Evolutionary conservation across 2,797 vertebrate genomes (phyloP).

Genomic region (Pipistrellus nathusii): DNA sequence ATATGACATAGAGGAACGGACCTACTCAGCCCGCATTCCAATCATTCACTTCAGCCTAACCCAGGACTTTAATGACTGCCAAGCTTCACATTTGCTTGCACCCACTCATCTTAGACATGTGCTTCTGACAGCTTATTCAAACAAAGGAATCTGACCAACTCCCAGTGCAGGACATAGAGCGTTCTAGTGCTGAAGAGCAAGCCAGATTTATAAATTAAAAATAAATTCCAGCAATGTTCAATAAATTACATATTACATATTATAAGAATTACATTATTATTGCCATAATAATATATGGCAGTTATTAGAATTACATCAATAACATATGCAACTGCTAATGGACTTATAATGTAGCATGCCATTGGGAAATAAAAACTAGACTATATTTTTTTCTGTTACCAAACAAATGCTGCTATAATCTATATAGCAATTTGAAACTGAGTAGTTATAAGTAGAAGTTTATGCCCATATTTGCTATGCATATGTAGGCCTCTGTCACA

Average conservation of each 20-base stretch:
- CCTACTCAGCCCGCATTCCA: slow-evolving; percentile 72
- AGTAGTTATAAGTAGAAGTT: slow-evolving; percentile 76
- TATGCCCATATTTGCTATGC: slow-evolving; percentile 70
- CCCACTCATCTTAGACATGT: slow-evolving; percentile 42
- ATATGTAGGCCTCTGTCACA: slow-evolving; percentile 59
- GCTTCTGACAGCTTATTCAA: slow-evolving; percentile 76
- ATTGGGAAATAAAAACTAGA: slow-evolving; percentile 87
- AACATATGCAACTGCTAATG: slow-evolving; percentile 87
- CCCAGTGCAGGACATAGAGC: slow-evolving; percentile 68
- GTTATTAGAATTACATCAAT: slow-evolving; percentile 85
- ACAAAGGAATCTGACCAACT: slow-evolving; percentile 30
- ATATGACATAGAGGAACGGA: slow-evolving; percentile 64
- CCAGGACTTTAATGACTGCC: slow-evolving; percentile 68
- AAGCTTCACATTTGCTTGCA: slow-evolving; percentile 64
- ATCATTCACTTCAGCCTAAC: slow-evolving; percentile 76
- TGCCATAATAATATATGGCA: slow-evolving; percentile 84
- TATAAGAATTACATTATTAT: slow-evolving; percentile 83
- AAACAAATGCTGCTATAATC: slow-evolving; percentile 80
- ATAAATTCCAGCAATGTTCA: slow-evolving; percentile 68
- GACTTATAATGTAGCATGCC: slow-evolving; percentile 86
- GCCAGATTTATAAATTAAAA: slow-evolving; percentile 73
- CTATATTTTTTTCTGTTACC: slow-evolving; percentile 81
- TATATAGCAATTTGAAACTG: slow-evolving; percentile 81
- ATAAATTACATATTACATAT: slow-evolving; percentile 75
- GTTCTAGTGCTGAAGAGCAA: slow-evolving; percentile 40